Conservation (phyloP, 2,888 invertebrate species). For the Pteria penguin region DNA sequence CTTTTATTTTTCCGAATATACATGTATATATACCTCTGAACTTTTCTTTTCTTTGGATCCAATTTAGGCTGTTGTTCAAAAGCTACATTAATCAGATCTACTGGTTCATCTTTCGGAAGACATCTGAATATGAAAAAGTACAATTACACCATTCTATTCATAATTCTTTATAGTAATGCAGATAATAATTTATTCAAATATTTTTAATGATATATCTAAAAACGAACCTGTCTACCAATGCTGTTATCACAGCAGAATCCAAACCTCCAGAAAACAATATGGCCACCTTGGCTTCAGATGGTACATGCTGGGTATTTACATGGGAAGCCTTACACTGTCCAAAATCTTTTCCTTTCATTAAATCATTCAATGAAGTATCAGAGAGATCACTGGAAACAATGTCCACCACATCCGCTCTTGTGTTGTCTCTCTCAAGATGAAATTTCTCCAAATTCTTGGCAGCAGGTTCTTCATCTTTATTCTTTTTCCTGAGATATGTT, state of each 20-base stretch:
- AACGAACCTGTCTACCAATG: conserved; percentile 88
- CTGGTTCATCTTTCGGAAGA: conserved; percentile 83
- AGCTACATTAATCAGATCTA: conserved; percentile 97
- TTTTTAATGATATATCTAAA: no score
- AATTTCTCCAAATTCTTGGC: no score
- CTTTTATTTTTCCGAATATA: no score
- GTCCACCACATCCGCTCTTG: not conserved
- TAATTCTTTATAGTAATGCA: no score
- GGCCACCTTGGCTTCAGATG: conserved; percentile 83
- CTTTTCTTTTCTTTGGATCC: conserved; percentile 39
- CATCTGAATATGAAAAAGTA: conserved; percentile 74
- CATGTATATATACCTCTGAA: no score
- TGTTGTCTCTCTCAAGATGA: not conserved
- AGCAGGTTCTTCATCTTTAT: not conserved
- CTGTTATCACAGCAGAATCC: conserved; percentile 95
- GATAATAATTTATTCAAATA: no score
- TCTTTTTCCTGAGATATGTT: conserved; percentile 30
- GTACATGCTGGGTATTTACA: not conserved
- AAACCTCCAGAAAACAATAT: conserved; percentile 97
- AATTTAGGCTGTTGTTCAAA: conserved; percentile 82
- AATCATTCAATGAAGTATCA: not conserved
- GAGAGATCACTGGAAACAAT: not conserved
- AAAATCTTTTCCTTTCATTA: not conserved
- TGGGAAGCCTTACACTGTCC: not conserved
- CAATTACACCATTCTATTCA: no score